These are phyloP conservation scores for Trachurus trachurus DNA, from an alignment of 2,797 vertebrate genomes.

Conservation along the genomic window DNA sequence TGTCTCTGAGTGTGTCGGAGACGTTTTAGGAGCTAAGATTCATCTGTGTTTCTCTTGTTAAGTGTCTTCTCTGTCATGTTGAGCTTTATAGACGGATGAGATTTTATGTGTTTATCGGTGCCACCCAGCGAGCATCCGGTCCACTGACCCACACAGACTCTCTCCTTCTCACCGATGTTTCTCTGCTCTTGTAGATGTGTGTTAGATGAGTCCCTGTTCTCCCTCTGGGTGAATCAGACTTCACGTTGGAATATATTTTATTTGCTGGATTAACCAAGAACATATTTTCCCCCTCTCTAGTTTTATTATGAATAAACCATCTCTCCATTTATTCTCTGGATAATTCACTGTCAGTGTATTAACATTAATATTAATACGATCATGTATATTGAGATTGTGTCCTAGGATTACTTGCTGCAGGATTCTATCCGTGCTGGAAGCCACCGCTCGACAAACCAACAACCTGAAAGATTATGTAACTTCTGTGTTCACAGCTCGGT, in stretches of 20 bases:
- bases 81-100: slow-evolving; percentile 15
- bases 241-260: not conserved
- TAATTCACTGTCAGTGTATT: not conserved
- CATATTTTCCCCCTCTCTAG: not conserved
- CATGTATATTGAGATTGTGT: too few relatives aligned
- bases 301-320: not conserved
- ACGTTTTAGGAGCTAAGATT: not conserved
- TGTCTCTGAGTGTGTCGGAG: not conserved
- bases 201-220: not conserved
- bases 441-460: too few relatives aligned
- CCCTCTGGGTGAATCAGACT: not conserved
- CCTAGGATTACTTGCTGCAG: not conserved
- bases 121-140: slow-evolving; percentile 19
- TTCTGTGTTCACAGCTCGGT: too few relatives aligned
- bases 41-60: not conserved
- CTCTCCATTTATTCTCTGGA: not conserved
- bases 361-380: too few relatives aligned
- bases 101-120: slow-evolving; percentile 20
- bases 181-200: too few relatives aligned
- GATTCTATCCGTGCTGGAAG: too few relatives aligned
- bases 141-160: too few relatives aligned
- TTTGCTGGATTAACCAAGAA: not conserved
- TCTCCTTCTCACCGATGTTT: too few relatives aligned
- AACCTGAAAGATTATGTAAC: too few relatives aligned
- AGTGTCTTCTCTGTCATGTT: slow-evolving; percentile 1